phyloP scores from a whole-genome alignment of 2,113 vertebrate genomes.

The Agapornis roseicollis region DNA sequence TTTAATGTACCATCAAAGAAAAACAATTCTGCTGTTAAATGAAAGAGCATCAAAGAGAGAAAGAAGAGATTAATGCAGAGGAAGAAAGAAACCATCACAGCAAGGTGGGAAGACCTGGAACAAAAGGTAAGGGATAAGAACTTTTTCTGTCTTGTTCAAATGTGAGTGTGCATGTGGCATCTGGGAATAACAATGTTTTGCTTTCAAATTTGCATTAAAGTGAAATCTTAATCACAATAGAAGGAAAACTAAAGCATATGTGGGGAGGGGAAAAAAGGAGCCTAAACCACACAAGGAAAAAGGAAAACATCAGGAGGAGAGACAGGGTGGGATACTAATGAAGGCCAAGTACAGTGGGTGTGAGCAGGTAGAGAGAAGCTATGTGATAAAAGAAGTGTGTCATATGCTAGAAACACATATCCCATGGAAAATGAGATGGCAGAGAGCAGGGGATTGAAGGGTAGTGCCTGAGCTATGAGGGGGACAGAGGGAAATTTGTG shows the following conservation, averaged over 20 bases:
- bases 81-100: conserved; percentile 5
- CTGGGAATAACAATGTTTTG: neutral
- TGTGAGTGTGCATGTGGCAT: neutral
- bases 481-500: neutral
- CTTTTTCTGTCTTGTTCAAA: neutral
- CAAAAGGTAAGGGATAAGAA: conserved; percentile 37
- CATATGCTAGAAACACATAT: neutral
- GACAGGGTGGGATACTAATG: neutral
- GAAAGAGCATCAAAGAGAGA: conserved; percentile 33
- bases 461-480: neutral
- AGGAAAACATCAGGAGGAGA: neutral
- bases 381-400: neutral
- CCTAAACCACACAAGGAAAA: neutral
- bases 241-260: neutral
- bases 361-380: neutral
- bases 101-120: conserved; percentile 5
- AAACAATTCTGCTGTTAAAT: conserved; percentile 34
- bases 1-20: conserved; percentile 26
- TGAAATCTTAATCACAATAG: conserved; percentile 24
- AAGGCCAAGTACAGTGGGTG: neutral
- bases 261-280: neutral
- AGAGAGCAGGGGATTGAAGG: neutral
- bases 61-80: conserved; percentile 23
- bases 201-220: conserved; percentile 47
- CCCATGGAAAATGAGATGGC: neutral